phyloP scores from a whole-genome alignment of 1,140 invertebrate genomes.

The Diachasmimorpha longicaudata region DNA sequence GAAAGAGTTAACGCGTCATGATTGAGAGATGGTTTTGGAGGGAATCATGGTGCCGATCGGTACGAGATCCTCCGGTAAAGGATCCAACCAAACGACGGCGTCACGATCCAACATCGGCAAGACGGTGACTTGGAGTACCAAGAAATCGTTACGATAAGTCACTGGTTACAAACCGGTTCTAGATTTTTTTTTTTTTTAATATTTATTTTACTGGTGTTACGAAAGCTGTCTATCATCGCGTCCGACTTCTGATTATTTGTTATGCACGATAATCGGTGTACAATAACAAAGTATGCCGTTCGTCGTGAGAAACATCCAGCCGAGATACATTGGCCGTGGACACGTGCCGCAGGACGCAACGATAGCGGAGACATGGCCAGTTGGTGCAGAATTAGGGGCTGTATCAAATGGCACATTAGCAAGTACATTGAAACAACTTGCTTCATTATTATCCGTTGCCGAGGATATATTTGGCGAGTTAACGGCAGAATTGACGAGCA shows the following conservation, averaged over 20 bases:
- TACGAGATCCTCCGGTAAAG: background rate
- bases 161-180: background rate
- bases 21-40: background rate
- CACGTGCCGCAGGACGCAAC: slow-evolving; percentile 53
- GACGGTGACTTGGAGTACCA: background rate
- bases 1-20: background rate
- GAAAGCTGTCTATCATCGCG: background rate
- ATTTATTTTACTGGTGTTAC: background rate
- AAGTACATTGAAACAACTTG: slow-evolving; percentile 63
- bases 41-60: background rate
- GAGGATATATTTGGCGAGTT: slow-evolving; percentile 66
- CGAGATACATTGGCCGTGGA: slow-evolving; percentile 57
- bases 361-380: slow-evolving; percentile 51
- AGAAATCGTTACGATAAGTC: background rate
- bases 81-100: background rate
- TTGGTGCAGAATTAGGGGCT: slow-evolving; percentile 61
- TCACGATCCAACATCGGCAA: background rate
- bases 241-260: background rate
- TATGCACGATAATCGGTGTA: background rate
- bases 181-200: background rate
- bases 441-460: slow-evolving; percentile 62
- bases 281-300: slow-evolving; percentile 56
- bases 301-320: slow-evolving; percentile 57
- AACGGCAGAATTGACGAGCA: slow-evolving; percentile 60
- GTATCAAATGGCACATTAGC: slow-evolving; percentile 64